These are phyloP conservation scores for Neoaliturus tenellus DNA, from an alignment of 2,888 invertebrate genomes.

Conservation along the genomic window DNA sequence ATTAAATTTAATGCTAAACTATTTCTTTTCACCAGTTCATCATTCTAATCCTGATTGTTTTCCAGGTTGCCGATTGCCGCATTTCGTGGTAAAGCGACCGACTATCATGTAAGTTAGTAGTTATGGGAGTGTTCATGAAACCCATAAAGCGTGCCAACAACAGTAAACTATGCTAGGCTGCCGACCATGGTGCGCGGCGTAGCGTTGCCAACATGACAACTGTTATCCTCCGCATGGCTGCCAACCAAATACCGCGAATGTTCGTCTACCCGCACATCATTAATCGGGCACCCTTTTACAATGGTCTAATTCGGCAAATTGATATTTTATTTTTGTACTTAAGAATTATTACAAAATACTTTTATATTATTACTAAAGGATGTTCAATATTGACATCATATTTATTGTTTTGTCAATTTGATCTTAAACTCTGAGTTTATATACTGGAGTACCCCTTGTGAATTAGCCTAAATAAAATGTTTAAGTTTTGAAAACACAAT, in stretches of 20 bases:
- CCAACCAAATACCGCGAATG: constrained; percentile 10
- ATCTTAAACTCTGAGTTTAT: no score
- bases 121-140: background rate
- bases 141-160: constrained; percentile 7
- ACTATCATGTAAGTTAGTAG: background rate
- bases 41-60: background rate
- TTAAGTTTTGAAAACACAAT: no score
- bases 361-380: no score
- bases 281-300: background rate
- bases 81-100: background rate
- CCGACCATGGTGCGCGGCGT: background rate
- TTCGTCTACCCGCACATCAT: background rate
- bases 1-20: no score
- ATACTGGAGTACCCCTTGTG: no score
- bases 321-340: no score
- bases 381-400: no score
- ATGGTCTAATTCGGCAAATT: no score
- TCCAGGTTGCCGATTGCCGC: background rate
- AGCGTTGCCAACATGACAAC: constrained; percentile 20
- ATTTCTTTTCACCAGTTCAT: no score
- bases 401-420: no score
- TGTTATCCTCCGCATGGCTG: constrained; percentile 8
- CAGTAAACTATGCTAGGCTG: background rate
- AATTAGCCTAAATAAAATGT: no score
- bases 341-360: no score